Evolutionary conservation across 1,140 invertebrate genomes (phyloP), one percentile per base, ranked within the genome.

Genomic region (Dinothrombium tinctorium): DNA sequence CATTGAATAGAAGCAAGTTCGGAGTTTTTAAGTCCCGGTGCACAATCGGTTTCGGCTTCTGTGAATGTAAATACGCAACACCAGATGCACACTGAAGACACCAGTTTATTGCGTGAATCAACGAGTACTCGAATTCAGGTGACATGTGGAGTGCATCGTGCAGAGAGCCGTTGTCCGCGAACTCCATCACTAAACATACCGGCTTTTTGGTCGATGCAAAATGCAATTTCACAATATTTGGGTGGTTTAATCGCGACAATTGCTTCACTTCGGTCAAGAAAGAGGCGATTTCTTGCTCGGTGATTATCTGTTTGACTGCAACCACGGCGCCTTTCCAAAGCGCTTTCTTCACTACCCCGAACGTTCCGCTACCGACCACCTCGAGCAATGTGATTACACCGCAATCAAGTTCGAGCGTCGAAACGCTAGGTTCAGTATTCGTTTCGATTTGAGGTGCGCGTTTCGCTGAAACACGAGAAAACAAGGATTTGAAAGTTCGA

Each of bases 361-460:
- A 95, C 20, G 86, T 79, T n/a, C 89, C 89, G 68, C 84, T 81
- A 17, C 87, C 89, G n/a, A n/a, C n/a, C n/a, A n/a, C n/a, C n/a
- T n/a, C n/a, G n/a, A n/a, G n/a, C n/a, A n/a, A n/a, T n/a, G n/a
- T n/a, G n/a, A n/a, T n/a, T n/a, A n/a, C n/a, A n/a, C n/a, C n/a
- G n/a, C n/a, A n/a, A n/a, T n/a, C n/a, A n/a, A n/a, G n/a, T n/a
- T n/a, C n/a, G n/a, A n/a, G n/a, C n/a, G n/a, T n/a, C n/a, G n/a
- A n/a, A n/a, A n/a, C n/a, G n/a, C n/a, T n/a, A n/a, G n/a, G n/a
- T n/a, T n/a, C n/a, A n/a, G n/a, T n/a, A n/a, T n/a, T n/a, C n/a
- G n/a, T n/a, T n/a, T n/a, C n/a, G n/a, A n/a, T n/a, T n/a, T n/a
- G n/a, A n/a, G n/a, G n/a, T n/a, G n/a, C n/a, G n/a, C n/a, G n/a